Conservation (phyloP, 2,113 vertebrate genomes). For the Trinectes maculatus region DNA sequence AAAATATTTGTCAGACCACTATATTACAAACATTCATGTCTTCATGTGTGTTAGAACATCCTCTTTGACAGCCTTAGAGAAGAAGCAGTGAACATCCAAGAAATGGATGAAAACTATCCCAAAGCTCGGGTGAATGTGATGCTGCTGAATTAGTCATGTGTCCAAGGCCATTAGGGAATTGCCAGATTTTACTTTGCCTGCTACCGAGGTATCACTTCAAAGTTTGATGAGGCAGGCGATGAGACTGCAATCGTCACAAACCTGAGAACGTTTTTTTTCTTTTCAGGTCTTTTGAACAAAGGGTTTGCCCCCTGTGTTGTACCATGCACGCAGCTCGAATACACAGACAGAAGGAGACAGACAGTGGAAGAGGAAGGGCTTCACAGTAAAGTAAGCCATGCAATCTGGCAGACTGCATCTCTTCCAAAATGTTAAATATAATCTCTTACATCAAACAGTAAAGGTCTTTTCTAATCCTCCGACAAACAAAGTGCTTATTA, state of each 20-base stretch:
- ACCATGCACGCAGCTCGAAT: not conserved
- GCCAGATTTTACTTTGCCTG: slow-evolving; percentile 56
- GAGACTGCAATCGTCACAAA: slow-evolving; percentile 1
- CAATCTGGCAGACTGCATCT: slow-evolving; percentile 28
- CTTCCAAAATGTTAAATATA: slow-evolving; percentile 61
- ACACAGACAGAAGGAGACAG: not conserved
- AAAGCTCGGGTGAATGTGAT: slow-evolving; percentile 45
- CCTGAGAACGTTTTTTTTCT: not conserved
- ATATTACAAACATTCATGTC: slow-evolving; percentile 12
- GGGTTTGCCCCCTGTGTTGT: not conserved
- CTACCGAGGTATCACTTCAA: slow-evolving; percentile 57
- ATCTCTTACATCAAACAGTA: slow-evolving; percentile 45
- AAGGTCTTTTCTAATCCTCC: slow-evolving; percentile 36
- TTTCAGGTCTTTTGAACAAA: not conserved
- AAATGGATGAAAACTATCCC: slow-evolving; percentile 46
- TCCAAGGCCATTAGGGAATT: slow-evolving; percentile 67
- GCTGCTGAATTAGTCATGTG: slow-evolving; percentile 66
- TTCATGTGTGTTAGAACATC: slow-evolving; percentile 43
- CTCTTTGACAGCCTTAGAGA: slow-evolving; percentile 19
- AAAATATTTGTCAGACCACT: slow-evolving; percentile 1
- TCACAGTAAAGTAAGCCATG: slow-evolving; percentile 3
- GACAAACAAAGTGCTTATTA: slow-evolving; percentile 15
- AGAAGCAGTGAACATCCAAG: slow-evolving; percentile 27
- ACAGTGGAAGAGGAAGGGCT: not conserved
- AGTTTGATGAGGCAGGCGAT: slow-evolving; percentile 61